Evolutionary conservation across 2,888 invertebrate genomes (phyloP).

Genomic region (Drosophila subquinaria): DNA sequence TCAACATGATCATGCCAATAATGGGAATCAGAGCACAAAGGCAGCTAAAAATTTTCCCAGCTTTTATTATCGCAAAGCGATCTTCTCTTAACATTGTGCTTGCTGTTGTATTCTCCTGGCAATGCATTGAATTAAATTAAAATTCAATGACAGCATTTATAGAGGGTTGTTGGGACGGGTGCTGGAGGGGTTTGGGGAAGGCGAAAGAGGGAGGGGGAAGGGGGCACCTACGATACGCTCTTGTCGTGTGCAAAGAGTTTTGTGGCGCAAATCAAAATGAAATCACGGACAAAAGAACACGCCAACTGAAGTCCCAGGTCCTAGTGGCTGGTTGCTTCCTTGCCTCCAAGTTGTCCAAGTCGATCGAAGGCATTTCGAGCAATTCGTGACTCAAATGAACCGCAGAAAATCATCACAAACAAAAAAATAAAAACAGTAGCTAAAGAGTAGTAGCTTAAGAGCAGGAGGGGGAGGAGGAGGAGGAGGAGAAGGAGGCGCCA

Average conservation of each 20-base stretch:
- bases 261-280: slow-evolving; percentile 75
- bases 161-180: slow-evolving; percentile 4
- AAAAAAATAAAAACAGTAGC: slow-evolving; percentile 48
- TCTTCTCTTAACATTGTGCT: slow-evolving; percentile 63
- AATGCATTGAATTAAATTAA: slow-evolving; percentile 78
- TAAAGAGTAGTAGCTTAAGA: slow-evolving; percentile 51
- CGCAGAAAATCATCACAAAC: slow-evolving; percentile 75
- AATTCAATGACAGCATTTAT: slow-evolving; percentile 71
- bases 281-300: slow-evolving; percentile 76
- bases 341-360: slow-evolving; percentile 57
- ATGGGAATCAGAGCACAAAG: slow-evolving; percentile 79
- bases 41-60: slow-evolving; percentile 72
- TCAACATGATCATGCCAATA: slow-evolving; percentile 67
- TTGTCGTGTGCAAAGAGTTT: slow-evolving; percentile 73
- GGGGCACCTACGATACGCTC: slow-evolving; percentile 68
- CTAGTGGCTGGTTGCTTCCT: slow-evolving; percentile 27
- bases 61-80: slow-evolving; percentile 73
- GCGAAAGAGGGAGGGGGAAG: not conserved
- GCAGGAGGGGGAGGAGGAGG: slow-evolving; percentile 15
- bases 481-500: slow-evolving; percentile 52
- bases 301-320: slow-evolving; percentile 56
- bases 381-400: slow-evolving; percentile 82
- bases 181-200: not conserved
- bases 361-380: slow-evolving; percentile 62
- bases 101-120: slow-evolving; percentile 41